Base-by-base conservation (phyloP, 2,888 invertebrate genomes). In the Dasypolia templi region DNA sequence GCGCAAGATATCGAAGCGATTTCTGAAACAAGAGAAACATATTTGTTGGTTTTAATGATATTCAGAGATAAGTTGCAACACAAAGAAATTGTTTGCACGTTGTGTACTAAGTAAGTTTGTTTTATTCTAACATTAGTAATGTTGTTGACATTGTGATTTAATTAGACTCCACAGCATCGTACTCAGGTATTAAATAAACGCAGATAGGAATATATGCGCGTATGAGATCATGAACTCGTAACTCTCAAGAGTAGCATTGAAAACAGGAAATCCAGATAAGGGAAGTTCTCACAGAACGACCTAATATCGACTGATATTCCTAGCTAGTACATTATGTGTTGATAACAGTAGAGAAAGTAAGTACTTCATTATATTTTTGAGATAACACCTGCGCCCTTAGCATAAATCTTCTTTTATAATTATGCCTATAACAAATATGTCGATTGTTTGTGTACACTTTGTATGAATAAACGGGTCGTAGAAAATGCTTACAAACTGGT, bases 11-110 rank as follows among this genome's bases (percentile, higher is more conserved):
- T 93, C 86, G 89, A 91, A 94, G 93, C 91, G 92, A 94, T 94
- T 92, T 95, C 96, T 96, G 95, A 91, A 96, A 96, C 95, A 95
- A 95, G 91, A 91, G 90, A 91, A 89, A 89, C 85, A 91, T 87
- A 85, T 85, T 74, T 75, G 71, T 79, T 59, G n/a, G 39, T 51
- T 59, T 83, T 89, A 82, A 90, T 88, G 69, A 88, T 84, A 88
- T 81, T 82, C 80, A 86, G 76, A 86, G 90, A 92, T 91, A 91
- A 89, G 64, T 74, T 71, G 70, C 19, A 72, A 72, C 81, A 89
- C 83, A 88, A 84, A 89, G 85, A 84, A 81, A 86, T 83, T 79
- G 70, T 58, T 74, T 68, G 72, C 32, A 59, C n/a, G 17, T 67
- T 68, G 51, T 44, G 29, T 59, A 17, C 29, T 46, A 22, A 42